Base-by-base conservation (phyloP, 53 echinoderm and acorn worm species). In the Henricia sp. region DNA sequence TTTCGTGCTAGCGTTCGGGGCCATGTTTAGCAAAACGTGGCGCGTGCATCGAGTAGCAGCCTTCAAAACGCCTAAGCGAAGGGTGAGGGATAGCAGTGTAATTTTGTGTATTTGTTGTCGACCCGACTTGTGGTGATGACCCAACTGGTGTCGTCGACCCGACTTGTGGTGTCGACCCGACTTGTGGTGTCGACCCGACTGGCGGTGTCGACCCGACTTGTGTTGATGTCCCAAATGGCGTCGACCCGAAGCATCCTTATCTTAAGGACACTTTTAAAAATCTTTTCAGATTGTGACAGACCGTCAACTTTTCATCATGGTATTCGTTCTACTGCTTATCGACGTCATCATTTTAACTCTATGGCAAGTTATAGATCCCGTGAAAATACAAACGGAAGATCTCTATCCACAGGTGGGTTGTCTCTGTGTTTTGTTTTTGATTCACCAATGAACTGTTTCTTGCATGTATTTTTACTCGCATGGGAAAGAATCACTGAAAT, bases 21-120 rank as follows among this genome's bases (percentile, higher is more conserved):
- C 95, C 2, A 89, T 95, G 95, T 95, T 95, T 69, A 95, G 95
- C 65, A 95, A 95, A 68, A 95, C 96, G 0, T 96, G 96, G 96
- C 71, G 96, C 12, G 91, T 96, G 5, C 93, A 96, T 74, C 83
- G 93, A 0, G 93, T 96, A 1, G 93, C 96, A 29, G 82, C 89
- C 1, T 93, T 95, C 39, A 95, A 95, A 73, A 95, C 88, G 14
- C 95, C 95, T 8, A 95, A 91, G 67, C 71, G 93, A 41, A 60
- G 93, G 82, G 95, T 95, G 85, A 86, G 58, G 60, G 16, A 9
- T 27, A 0, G 56, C 24, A 24, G 27, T 6, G 16, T 17, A 24
- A 17, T 26, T 19, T 21, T 56, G 24, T 26, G 16, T 56, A 2
- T 24, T 17, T 26, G 10, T 26, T n/a, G n/a, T n/a, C n/a, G n/a